Percentiles rank a stretch among this genome's conserved stretches.
phyloP scores from a whole-genome alignment of 2,797 vertebrate species.

The Tolypeutes matacus region DNA sequence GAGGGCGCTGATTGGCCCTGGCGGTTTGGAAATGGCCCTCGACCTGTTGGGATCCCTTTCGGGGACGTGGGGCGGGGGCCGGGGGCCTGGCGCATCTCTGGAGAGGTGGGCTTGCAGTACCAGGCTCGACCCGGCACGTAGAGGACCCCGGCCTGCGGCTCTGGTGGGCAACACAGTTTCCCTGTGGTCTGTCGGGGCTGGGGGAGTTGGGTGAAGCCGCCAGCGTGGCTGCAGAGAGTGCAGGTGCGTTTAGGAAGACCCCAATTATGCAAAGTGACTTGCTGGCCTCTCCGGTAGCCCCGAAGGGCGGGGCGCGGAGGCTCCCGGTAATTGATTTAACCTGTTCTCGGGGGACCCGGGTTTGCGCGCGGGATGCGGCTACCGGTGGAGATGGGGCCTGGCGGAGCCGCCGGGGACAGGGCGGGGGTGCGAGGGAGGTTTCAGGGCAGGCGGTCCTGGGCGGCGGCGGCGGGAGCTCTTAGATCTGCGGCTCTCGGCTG shows the following conservation, averaged over 20 bases:
- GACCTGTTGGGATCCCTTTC: background rate
- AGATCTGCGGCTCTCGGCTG: background rate
- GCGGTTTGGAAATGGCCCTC: background rate
- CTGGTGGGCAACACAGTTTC: rapidly evolving
- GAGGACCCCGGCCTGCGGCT: background rate
- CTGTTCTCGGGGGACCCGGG: rapidly evolving
- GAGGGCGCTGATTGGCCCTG: background rate
- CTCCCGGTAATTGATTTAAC: background rate
- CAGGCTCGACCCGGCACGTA: rapidly evolving
- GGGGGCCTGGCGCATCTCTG: rapidly evolving
- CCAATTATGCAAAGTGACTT: background rate
- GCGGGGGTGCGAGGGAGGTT: background rate
- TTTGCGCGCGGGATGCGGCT: background rate
- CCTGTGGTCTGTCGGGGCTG: no score
- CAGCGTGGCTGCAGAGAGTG: background rate
- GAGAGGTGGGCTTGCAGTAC: rapidly evolving
- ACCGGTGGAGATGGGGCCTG: no score
- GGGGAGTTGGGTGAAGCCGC: background rate
- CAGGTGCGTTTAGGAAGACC: background rate
- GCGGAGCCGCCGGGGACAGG: rapidly evolving
- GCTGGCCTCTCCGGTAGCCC: rapidly evolving
- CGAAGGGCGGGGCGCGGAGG: rapidly evolving
- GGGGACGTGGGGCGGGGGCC: rapidly evolving
- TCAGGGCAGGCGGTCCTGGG: background rate
- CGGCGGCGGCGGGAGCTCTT: rapidly evolving